Percentiles rank a stretch among this genome's conserved stretches.
Evolutionary conservation across 1,140 invertebrate genomes (phyloP).

Genomic region (Drosophila paulistorum): DNA sequence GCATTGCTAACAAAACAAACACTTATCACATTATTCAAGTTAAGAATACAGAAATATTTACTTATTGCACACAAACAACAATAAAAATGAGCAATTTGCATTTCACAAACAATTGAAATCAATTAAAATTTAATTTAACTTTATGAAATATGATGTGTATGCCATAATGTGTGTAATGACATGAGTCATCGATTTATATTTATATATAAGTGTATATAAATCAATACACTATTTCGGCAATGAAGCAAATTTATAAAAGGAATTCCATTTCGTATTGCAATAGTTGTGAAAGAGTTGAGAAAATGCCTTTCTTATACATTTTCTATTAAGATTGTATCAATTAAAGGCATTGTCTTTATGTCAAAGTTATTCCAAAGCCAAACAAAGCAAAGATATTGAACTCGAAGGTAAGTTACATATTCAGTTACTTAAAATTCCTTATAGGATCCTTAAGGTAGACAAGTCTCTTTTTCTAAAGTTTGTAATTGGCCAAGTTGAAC

Average conservation of each 20-base stretch:
- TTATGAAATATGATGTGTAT: conserved; percentile 6
- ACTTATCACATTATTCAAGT: conserved; percentile 47
- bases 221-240: too few species aligned
- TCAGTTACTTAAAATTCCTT: too few species aligned
- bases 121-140: conserved; percentile 64
- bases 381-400: too few species aligned
- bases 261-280: too few species aligned
- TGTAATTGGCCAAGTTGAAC: neutral
- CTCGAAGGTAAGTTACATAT: too few species aligned
- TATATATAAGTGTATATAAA: neutral
- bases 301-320: too few species aligned
- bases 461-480: neutral
- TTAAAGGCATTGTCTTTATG: too few species aligned
- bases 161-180: conserved; percentile 40
- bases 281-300: too few species aligned
- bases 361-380: too few species aligned
- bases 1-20: neutral
- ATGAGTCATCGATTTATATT: conserved; percentile 49
- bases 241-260: too few species aligned
- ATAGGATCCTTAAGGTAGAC: too few species aligned
- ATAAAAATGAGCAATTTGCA: conserved; percentile 42
- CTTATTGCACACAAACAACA: conserved; percentile 20
- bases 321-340: too few species aligned
- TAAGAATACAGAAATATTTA: conserved; percentile 23
- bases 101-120: conserved; percentile 64